Conservation (phyloP, 2,797 vertebrate genomes). For the Cephalopachus bancanus region DNA sequence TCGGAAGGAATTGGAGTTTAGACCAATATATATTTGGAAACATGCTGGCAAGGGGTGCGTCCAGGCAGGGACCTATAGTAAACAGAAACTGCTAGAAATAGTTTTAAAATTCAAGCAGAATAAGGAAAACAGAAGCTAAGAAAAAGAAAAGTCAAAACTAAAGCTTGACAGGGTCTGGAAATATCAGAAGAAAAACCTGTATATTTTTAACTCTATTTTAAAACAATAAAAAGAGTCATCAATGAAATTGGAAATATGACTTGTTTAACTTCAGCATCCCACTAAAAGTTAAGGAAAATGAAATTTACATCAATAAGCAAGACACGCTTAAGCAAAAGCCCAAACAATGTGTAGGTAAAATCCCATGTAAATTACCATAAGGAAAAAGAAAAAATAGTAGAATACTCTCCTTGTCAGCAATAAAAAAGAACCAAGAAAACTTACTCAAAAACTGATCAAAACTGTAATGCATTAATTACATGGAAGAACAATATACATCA, state of each 20-base stretch:
- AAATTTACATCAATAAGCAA: neutral
- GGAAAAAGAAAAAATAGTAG: neutral
- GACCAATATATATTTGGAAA: neutral
- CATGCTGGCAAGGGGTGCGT: neutral
- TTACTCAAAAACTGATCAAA: slow-evolving; percentile 2
- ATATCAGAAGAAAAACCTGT: neutral
- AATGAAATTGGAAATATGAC: neutral
- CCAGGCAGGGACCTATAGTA: neutral
- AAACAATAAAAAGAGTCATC: neutral
- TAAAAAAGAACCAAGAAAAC: neutral
- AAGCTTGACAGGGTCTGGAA: neutral
- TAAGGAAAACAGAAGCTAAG: neutral
- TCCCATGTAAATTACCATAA: neutral
- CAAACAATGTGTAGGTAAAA: neutral
- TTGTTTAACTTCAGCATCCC: neutral
- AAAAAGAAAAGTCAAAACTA: neutral
- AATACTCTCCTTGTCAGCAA: neutral
- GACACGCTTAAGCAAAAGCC: neutral
- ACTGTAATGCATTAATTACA: neutral
- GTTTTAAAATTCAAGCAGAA: neutral
- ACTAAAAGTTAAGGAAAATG: neutral
- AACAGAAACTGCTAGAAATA: neutral
- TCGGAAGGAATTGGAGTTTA: neutral
- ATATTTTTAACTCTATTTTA: neutral
- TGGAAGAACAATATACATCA: neutral